Percentiles rank a stretch among this genome's conserved stretches.
Conservation (phyloP, 2,797 vertebrate species). For the Hoplostethus mediterraneus region DNA sequence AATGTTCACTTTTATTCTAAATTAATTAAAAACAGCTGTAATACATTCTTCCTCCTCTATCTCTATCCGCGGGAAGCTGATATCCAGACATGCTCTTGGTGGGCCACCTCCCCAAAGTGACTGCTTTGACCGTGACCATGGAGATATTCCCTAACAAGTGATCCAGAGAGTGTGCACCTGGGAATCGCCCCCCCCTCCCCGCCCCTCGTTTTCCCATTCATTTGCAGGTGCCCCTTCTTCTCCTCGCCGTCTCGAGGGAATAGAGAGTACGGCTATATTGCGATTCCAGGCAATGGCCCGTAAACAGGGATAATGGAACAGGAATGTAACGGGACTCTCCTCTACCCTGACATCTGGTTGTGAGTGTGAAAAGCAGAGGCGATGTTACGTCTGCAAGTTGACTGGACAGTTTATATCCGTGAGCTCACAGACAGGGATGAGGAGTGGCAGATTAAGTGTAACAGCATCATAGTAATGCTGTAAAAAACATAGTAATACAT, state of each 20-base stretch:
- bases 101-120: background rate
- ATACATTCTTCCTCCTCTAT: conserved; percentile 12
- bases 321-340: conserved; percentile 55
- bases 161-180: conserved; percentile 38
- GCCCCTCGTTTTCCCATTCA: background rate
- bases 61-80: conserved; percentile 6
- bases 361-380: conserved; percentile 41
- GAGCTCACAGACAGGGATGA: background rate
- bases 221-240: conserved; percentile 58
- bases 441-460: background rate
- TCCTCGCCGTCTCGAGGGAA: conserved; percentile 24
- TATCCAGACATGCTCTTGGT: conserved; percentile 18
- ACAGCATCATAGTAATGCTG: no score
- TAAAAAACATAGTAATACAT: background rate
- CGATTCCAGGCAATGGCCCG: conserved; percentile 49
- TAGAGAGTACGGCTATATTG: conserved; percentile 42
- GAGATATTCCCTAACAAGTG: conserved; percentile 59
- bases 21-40: conserved; percentile 8
- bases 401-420: conserved; percentile 23
- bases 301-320: conserved; percentile 61
- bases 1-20: conserved; percentile 1
- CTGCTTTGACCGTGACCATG: conserved; percentile 58
- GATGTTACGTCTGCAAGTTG: conserved; percentile 23
- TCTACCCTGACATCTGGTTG: conserved; percentile 60
- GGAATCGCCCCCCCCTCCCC: conserved; percentile 37